A percentile compares a stretch with the other conserved stretches of the same genome.
These are phyloP conservation scores for Arenaria interpres DNA, from an alignment of 2,113 vertebrate genomes.

Conservation along the genomic window DNA sequence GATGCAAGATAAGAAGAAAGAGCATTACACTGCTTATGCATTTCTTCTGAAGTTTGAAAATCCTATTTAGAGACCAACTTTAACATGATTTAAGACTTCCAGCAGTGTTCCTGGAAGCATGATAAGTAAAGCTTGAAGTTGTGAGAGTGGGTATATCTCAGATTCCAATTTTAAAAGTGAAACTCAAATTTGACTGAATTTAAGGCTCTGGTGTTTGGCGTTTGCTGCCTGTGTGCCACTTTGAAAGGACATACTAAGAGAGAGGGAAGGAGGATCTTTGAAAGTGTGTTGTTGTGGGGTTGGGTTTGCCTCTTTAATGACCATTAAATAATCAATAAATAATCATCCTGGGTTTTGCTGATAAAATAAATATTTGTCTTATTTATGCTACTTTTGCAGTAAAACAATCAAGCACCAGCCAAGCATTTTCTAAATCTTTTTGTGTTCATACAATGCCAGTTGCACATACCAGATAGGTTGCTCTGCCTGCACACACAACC, in stretches of 20 bases:
- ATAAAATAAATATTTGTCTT: background rate
- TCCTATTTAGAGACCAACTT: slow-evolving; percentile 60
- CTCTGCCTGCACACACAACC: background rate
- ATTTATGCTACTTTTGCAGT: background rate
- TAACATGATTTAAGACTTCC: slow-evolving; percentile 58
- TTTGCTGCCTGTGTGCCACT: background rate
- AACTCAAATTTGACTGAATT: background rate
- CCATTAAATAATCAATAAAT: background rate
- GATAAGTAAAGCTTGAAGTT: slow-evolving; percentile 10
- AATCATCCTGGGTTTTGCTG: background rate
- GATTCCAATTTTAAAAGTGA: background rate
- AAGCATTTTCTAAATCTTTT: background rate
- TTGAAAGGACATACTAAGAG: background rate
- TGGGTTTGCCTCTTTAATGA: background rate
- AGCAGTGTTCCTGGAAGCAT: slow-evolving; percentile 46
- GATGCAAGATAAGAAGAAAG: slow-evolving; percentile 72
- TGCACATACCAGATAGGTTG: background rate
- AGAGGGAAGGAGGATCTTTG: background rate
- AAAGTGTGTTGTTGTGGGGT: background rate
- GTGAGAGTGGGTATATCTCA: background rate
- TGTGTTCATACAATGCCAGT: background rate
- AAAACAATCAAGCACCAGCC: background rate
- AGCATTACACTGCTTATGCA: slow-evolving; percentile 42
- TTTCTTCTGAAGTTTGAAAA: slow-evolving; percentile 68
- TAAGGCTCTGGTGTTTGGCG: background rate